phyloP scores from a whole-genome alignment of 2,113 vertebrate species.

The Scomber colias region DNA sequence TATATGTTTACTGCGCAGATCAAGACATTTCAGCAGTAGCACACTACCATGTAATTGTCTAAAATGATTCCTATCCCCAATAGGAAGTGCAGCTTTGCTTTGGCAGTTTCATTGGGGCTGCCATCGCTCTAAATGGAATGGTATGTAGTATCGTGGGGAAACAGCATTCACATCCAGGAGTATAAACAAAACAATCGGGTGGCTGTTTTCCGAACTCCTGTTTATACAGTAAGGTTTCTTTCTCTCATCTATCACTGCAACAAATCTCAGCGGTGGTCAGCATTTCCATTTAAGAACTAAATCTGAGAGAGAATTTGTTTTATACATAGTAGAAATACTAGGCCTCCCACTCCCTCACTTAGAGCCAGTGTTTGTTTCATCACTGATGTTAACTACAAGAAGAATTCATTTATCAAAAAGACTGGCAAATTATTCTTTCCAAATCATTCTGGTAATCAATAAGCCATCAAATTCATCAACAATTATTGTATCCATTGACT shows the following conservation, averaged over 20 bases:
- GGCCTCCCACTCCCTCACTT: not conserved
- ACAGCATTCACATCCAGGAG: constrained; percentile 82
- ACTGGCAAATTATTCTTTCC: too few species aligned
- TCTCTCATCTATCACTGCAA: constrained; percentile 46
- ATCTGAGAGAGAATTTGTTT: constrained; percentile 35
- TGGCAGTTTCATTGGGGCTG: constrained; percentile 72
- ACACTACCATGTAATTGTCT: constrained; percentile 27
- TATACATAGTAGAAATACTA: constrained; percentile 28
- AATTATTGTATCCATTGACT: too few species aligned
- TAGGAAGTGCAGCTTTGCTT: constrained; percentile 64
- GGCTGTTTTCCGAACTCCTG: constrained; percentile 76
- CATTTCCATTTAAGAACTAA: constrained; percentile 79
- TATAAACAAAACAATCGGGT: constrained; percentile 75
- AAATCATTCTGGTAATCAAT: too few species aligned
- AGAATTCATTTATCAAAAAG: too few species aligned
- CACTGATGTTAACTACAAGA: not conserved
- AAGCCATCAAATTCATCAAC: too few species aligned
- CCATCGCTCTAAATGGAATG: constrained; percentile 91
- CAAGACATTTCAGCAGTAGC: constrained; percentile 22
- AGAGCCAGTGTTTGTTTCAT: constrained; percentile 36
- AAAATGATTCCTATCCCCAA: constrained; percentile 67
- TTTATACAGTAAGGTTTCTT: constrained; percentile 69
- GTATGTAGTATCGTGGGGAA: constrained; percentile 84
- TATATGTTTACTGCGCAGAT: constrained; percentile 1
- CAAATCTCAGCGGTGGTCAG: constrained; percentile 22